Conservation (phyloP, 1,140 invertebrate genomes). For the Drosophila equinoxialis region DNA sequence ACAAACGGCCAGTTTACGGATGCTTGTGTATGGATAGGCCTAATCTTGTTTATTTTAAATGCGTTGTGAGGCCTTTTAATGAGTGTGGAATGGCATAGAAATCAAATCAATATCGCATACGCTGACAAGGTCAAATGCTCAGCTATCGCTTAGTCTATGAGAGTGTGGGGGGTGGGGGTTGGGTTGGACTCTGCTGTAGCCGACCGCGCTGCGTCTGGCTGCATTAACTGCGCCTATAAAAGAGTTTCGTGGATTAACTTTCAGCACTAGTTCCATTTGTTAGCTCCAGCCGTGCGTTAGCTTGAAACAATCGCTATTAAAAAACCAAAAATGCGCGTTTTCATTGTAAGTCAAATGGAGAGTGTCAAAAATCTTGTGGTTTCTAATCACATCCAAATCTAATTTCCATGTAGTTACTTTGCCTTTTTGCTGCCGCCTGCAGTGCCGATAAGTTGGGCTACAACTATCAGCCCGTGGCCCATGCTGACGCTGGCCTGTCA, state of each 20-base stretch:
- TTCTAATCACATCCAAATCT: slow-evolving; percentile 2
- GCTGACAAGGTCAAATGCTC: slow-evolving; percentile 54
- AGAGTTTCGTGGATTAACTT: slow-evolving; percentile 23
- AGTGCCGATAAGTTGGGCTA: slow-evolving; percentile 69
- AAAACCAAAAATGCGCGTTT: slow-evolving; percentile 57
- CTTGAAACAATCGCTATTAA: slow-evolving; percentile 14
- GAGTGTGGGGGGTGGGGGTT: slow-evolving; percentile 43
- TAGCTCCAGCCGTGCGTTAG: slow-evolving; percentile 40
- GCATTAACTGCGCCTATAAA: slow-evolving; percentile 60
- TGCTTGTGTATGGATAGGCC: slow-evolving; percentile 46
- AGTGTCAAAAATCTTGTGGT: neutral
- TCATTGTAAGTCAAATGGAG: slow-evolving; percentile 59
- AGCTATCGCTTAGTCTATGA: slow-evolving; percentile 10
- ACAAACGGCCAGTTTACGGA: slow-evolving; percentile 41
- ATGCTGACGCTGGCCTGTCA: slow-evolving; percentile 66
- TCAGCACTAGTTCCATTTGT: slow-evolving; percentile 62
- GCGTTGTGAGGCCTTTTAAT: slow-evolving; percentile 55
- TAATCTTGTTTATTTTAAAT: slow-evolving; percentile 67
- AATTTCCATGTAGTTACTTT: slow-evolving; percentile 46
- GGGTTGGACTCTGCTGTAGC: neutral
- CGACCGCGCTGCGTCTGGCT: slow-evolving; percentile 7
- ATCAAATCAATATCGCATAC: slow-evolving; percentile 57
- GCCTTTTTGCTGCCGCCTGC: slow-evolving; percentile 65
- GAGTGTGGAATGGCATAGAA: slow-evolving; percentile 61
- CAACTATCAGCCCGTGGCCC: slow-evolving; percentile 68